Percentiles rank a stretch among this genome's conserved stretches.
phyloP scores from a whole-genome alignment of 2,888 invertebrate species.

The Drosophila conformis region DNA sequence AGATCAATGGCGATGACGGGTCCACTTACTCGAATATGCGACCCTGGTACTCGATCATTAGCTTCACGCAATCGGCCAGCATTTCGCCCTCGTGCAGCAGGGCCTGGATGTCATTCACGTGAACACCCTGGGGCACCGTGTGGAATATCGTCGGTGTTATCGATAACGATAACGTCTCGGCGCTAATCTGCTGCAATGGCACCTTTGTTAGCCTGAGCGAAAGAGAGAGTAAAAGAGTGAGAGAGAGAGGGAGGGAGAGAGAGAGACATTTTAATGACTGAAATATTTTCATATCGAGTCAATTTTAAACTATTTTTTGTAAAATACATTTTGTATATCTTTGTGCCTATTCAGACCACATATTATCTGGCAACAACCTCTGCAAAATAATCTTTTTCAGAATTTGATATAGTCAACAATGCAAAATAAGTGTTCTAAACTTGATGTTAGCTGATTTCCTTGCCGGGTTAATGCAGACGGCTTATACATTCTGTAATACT shows the following conservation, averaged over 20 bases:
- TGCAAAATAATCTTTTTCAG: neutral
- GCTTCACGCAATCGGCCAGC: constrained; percentile 81
- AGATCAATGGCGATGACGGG: neutral
- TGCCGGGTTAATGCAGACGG: too few species aligned
- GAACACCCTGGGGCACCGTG: constrained; percentile 76
- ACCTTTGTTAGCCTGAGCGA: constrained; percentile 81
- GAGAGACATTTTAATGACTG: neutral
- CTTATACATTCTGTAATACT: too few species aligned
- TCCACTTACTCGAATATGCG: constrained; percentile 83
- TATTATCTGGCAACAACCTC: neutral
- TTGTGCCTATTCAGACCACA: neutral
- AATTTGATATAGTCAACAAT: neutral
- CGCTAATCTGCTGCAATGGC: constrained; percentile 82
- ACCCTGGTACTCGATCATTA: constrained; percentile 83
- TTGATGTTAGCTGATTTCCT: neutral
- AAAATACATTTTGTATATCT: too few species aligned
- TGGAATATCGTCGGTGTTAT: constrained; percentile 84
- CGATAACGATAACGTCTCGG: constrained; percentile 83
- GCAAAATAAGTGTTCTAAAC: neutral
- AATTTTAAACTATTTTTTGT: neutral
- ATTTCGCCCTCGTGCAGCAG: constrained; percentile 81
- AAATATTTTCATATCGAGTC: neutral
- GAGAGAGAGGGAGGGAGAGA: neutral
- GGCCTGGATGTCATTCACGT: constrained; percentile 78
- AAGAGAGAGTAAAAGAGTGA: neutral